Base-by-base conservation (phyloP, 2,113 vertebrate genomes). In the Oryzias melastigma region DNA sequence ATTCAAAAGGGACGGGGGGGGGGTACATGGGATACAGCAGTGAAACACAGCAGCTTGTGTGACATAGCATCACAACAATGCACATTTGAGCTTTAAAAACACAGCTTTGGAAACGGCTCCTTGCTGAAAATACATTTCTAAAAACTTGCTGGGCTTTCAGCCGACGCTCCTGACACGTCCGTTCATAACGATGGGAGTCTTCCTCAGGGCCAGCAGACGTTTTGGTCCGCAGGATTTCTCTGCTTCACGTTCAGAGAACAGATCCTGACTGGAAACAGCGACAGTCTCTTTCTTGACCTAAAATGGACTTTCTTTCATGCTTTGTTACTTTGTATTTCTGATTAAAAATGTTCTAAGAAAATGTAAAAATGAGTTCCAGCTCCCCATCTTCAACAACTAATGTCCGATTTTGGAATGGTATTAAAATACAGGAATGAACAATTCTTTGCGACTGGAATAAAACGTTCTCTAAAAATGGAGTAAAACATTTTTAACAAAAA, bases 11-110 rank as follows among this genome's bases (percentile, higher is more conserved):
- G 43, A 50, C 19, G 59, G 29, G 55, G 17, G 22, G 10, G 48
- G 17, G 19, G 10, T 43, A 44, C 54, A 15, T 47, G 57, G 72
- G 65, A 73, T 77, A 83, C 84, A 91, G 87, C 82, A 88, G 61
- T 73, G 20, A 40, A 4, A 58, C 73, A 85, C 50, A 51, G 17
- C 46, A 0, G 42, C 13, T 43, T 55, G 17, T 1, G 27, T 29
- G 27, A 24, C 52, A 27, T 4, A 52, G 22, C 48, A 3, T 25
- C 24, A 56, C 18, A 51, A 56, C 18, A 51, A 71, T 63, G 59
- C 35, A 62, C 20, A 69, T 42, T n/a, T 56, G 29, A 68, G 44
- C 14, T 45, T 19, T 56, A 41, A 42, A 49, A 46, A n/a, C 18
- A 35, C 41, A 68, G 16, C 49, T 52, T 35, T 35, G 4, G 6